Evolutionary conservation across 1,140 invertebrate genomes (phyloP).

Genomic region (Drosophila orena): DNA sequence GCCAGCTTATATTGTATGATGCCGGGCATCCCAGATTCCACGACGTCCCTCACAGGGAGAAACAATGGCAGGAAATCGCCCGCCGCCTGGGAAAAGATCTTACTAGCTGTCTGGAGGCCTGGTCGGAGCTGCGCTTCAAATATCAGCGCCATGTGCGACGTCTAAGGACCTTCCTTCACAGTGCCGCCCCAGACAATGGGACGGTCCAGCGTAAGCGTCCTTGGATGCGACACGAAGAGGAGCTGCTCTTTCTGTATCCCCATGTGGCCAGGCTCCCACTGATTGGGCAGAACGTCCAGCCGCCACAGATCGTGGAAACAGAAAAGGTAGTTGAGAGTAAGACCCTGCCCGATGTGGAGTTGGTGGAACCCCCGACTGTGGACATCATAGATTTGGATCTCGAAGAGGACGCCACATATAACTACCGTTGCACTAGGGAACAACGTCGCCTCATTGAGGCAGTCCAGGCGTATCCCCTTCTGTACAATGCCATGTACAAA

Average conservation of each 20-base stretch:
- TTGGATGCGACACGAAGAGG: slow-evolving; percentile 55
- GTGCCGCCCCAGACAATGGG: background rate
- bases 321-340: background rate
- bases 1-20: slow-evolving; percentile 38
- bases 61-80: slow-evolving; percentile 51
- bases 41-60: slow-evolving; percentile 32
- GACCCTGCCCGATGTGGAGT: slow-evolving; percentile 17
- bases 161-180: slow-evolving; percentile 34
- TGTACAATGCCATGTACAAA: slow-evolving; percentile 44
- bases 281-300: background rate
- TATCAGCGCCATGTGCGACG: slow-evolving; percentile 63
- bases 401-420: slow-evolving; percentile 4
- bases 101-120: slow-evolving; percentile 44
- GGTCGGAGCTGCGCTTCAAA: slow-evolving; percentile 57
- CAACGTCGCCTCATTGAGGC: slow-evolving; percentile 42
- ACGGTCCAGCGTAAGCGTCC: slow-evolving; percentile 22
- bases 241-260: slow-evolving; percentile 67
- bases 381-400: slow-evolving; percentile 57
- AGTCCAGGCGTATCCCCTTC: slow-evolving; percentile 56
- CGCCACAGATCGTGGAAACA: background rate
- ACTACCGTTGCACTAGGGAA: background rate
- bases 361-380: slow-evolving; percentile 4
- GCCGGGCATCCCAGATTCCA: slow-evolving; percentile 22
- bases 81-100: slow-evolving; percentile 1
- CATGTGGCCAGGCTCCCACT: slow-evolving; percentile 40